These are phyloP conservation scores for Holotrichia oblita DNA, from an alignment of 1,140 invertebrate genomes.

Conservation along the genomic window DNA sequence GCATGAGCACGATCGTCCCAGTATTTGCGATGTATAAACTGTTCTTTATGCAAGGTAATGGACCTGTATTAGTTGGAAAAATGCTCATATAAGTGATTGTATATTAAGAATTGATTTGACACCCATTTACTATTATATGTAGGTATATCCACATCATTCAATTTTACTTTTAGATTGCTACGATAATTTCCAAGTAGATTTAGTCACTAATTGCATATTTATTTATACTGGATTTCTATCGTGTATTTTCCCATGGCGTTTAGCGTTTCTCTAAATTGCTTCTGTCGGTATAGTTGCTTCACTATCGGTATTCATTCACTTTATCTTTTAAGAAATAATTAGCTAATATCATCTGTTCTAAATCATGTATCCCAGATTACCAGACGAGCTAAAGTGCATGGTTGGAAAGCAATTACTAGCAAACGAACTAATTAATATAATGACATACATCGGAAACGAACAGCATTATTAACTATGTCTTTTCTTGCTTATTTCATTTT, in stretches of 20 bases:
- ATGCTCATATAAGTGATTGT: not conserved
- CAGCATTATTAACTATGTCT: not conserved
- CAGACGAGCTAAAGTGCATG: not conserved
- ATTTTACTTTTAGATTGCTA: too few species aligned
- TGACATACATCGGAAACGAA: slow-evolving; percentile 6
- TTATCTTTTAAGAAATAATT: not conserved
- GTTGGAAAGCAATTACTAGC: slow-evolving; percentile 18
- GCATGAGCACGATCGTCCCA: not conserved
- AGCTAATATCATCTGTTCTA: not conserved
- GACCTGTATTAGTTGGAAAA: not conserved
- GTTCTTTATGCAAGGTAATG: not conserved
- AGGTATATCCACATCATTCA: too few species aligned
- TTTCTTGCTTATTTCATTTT: slow-evolving; percentile 2
- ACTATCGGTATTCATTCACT: not conserved
- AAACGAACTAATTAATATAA: slow-evolving; percentile 21
- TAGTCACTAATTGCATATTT: not conserved
- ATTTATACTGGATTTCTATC: not conserved
- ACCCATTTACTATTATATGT: too few species aligned
- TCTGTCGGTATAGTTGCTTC: not conserved
- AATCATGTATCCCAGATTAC: not conserved
- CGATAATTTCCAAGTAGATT: not conserved
- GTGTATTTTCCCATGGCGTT: too few species aligned
- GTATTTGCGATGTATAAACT: slow-evolving; percentile 19
- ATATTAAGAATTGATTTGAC: not conserved
- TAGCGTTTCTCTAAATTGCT: not conserved